Evolutionary conservation across 2,113 vertebrate species (phyloP).

Genomic region (Turnix velox): DNA sequence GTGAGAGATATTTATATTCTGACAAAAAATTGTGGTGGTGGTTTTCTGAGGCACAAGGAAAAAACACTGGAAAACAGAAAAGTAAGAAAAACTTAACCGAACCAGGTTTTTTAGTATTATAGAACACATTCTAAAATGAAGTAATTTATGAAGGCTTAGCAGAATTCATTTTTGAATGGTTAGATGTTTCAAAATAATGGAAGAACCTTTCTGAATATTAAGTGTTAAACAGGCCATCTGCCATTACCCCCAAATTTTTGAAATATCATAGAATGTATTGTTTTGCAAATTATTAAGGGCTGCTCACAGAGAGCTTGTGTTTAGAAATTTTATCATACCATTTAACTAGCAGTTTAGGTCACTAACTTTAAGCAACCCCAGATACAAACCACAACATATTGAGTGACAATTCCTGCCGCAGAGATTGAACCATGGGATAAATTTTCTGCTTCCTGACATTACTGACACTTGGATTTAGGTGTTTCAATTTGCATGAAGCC

Average conservation of each 20-base stretch:
- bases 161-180: fast-evolving
- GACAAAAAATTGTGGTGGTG: neutral
- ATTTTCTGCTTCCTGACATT: neutral
- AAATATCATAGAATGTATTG: neutral
- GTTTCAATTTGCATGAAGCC: neutral
- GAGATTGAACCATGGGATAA: neutral
- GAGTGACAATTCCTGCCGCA: neutral
- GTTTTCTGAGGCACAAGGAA: neutral
- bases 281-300: neutral
- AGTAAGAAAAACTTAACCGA: neutral
- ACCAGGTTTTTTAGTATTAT: neutral
- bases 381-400: neutral
- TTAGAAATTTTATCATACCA: neutral
- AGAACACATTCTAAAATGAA: neutral
- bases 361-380: neutral
- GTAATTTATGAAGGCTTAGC: neutral
- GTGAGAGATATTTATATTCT: neutral
- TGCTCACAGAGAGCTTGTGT: neutral
- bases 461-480: neutral
- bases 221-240: neutral
- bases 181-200: neutral
- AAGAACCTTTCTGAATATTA: neutral
- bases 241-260: neutral
- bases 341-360: neutral
- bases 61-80: neutral